Evolutionary conservation across 1,140 invertebrate species (phyloP).

Genomic region (Cydia amplana): DNA sequence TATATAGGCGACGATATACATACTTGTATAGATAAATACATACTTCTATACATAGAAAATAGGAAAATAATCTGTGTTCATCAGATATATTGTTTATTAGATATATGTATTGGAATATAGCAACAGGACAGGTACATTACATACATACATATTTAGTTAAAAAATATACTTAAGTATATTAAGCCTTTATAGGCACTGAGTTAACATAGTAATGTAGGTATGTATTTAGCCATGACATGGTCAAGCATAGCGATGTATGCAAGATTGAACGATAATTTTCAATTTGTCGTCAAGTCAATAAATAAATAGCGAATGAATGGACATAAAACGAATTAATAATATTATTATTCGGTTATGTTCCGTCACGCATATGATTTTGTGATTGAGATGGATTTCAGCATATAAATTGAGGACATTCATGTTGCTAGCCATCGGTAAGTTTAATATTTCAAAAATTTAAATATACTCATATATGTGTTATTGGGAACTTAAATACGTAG

Average conservation of each 20-base stretch:
- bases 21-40: too few species aligned
- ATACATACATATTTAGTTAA: too few species aligned
- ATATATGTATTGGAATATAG: too few species aligned
- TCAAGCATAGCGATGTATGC: background rate
- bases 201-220: background rate
- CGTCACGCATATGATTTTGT: constrained; percentile 2
- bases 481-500: too few species aligned
- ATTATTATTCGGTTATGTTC: background rate
- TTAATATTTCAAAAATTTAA: background rate
- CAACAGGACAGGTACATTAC: too few species aligned
- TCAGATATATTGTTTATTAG: too few species aligned
- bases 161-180: too few species aligned
- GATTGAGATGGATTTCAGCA: background rate
- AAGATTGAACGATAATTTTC: background rate
- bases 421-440: background rate
- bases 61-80: too few species aligned
- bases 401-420: background rate
- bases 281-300: background rate
- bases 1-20: too few species aligned
- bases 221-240: background rate
- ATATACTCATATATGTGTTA: too few species aligned
- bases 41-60: too few species aligned
- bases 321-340: background rate
- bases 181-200: too few species aligned
- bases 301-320: background rate